Percentiles rank a stretch among this genome's conserved stretches.
Conservation (phyloP, 2,113 vertebrate genomes). For the Pontoporia blainvillei region DNA sequence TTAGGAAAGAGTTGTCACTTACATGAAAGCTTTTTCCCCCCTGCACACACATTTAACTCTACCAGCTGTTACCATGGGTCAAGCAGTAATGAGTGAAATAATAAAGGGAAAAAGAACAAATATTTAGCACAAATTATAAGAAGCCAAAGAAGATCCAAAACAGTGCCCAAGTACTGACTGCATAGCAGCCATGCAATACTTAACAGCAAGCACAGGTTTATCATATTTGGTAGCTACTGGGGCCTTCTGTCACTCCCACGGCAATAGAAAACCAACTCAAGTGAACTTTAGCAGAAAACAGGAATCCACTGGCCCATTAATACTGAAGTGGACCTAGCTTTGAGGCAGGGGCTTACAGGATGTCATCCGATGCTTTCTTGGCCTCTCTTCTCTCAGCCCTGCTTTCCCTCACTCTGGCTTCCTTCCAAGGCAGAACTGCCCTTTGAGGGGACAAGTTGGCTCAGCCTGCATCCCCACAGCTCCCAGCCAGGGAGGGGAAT, state of each 20-base stretch:
- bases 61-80: not conserved
- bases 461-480: not conserved
- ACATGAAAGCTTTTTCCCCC: not conserved
- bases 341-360: too few relatives aligned
- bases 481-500: not conserved
- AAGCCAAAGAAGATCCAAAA: not conserved
- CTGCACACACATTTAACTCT: too few relatives aligned
- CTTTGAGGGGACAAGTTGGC: not conserved
- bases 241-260: not conserved
- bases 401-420: not conserved
- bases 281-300: too few relatives aligned
- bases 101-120: not conserved
- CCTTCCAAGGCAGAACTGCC: not conserved
- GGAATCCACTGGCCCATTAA: fast-evolving
- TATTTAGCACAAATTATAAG: not conserved
- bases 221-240: not conserved
- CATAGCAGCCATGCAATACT: fast-evolving
- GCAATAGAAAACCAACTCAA: not conserved
- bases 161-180: fast-evolving
- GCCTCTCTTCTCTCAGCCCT: not conserved
- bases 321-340: not conserved
- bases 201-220: not conserved
- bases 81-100: not conserved
- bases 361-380: not conserved
- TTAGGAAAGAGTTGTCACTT: not conserved